Conservation (phyloP, 2,113 vertebrate species). For the Pseudopipra pipra region DNA sequence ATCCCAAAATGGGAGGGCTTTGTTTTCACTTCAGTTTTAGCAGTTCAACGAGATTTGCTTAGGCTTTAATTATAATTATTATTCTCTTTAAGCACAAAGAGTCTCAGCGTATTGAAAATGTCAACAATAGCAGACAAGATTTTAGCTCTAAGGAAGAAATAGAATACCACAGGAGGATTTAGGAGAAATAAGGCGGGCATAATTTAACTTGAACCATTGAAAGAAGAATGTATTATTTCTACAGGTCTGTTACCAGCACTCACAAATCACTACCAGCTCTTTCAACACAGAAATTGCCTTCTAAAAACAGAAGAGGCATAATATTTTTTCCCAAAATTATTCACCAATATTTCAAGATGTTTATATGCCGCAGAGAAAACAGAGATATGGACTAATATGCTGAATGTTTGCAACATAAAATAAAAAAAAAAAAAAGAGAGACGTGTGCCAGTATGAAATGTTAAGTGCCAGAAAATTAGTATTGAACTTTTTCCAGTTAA, state of each 20-base stretch:
- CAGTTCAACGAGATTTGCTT: neutral
- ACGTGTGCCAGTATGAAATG: neutral
- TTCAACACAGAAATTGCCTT: conserved; percentile 3
- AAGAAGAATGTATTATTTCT: neutral
- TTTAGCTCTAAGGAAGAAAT: neutral
- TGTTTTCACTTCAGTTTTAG: conserved; percentile 7
- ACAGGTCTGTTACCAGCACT: neutral
- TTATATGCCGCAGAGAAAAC: neutral
- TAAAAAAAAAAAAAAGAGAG: neutral
- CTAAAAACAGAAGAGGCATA: neutral
- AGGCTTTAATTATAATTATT: conserved; percentile 13
- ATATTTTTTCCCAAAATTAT: neutral
- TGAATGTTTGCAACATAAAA: neutral
- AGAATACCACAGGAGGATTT: neutral
- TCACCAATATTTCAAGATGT: neutral
- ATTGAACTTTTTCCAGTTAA: neutral
- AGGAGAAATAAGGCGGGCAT: neutral
- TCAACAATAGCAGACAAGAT: neutral
- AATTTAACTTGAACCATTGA: neutral
- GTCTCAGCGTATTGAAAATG: neutral
- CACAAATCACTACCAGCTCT: neutral
- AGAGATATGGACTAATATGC: neutral
- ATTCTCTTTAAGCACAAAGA: neutral
- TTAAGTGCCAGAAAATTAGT: conserved; percentile 7
- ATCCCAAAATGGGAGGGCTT: neutral